Percentiles rank a stretch among this genome's conserved stretches.
phyloP scores from a whole-genome alignment of 2,113 vertebrate genomes.

The Pseudonaja textilis region DNA sequence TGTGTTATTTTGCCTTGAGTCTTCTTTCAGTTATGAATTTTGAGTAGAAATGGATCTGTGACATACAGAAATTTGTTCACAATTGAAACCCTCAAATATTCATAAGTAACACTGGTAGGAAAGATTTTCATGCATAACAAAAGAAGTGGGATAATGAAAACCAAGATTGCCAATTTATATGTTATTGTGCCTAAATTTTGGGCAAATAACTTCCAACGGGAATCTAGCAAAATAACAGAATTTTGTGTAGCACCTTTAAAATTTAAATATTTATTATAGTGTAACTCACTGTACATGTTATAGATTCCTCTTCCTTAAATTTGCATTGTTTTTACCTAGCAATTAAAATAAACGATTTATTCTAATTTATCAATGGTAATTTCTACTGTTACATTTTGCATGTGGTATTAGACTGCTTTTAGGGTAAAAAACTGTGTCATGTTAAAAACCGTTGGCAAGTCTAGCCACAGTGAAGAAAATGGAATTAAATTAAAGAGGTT shows the following conservation, averaged over 20 bases:
- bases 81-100: not conserved
- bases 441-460: not conserved
- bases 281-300: not conserved
- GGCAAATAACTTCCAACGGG: not conserved
- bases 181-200: not conserved
- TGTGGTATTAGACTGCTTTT: not conserved
- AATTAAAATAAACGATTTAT: not conserved
- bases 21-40: not conserved
- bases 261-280: not conserved
- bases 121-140: not conserved
- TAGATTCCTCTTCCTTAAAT: not conserved
- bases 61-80: not conserved
- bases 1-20: constrained; percentile 23
- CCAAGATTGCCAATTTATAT: not conserved
- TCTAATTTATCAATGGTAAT: not conserved
- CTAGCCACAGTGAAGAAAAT: not conserved
- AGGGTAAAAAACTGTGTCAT: not conserved
- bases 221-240: not conserved
- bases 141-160: not conserved
- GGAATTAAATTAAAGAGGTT: constrained; percentile 17
- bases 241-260: not conserved
- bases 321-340: not conserved
- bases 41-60: not conserved
- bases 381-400: not conserved
- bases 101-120: not conserved